Conservation (phyloP, 1,140 invertebrate genomes). For the Penaeus chinensis region DNA sequence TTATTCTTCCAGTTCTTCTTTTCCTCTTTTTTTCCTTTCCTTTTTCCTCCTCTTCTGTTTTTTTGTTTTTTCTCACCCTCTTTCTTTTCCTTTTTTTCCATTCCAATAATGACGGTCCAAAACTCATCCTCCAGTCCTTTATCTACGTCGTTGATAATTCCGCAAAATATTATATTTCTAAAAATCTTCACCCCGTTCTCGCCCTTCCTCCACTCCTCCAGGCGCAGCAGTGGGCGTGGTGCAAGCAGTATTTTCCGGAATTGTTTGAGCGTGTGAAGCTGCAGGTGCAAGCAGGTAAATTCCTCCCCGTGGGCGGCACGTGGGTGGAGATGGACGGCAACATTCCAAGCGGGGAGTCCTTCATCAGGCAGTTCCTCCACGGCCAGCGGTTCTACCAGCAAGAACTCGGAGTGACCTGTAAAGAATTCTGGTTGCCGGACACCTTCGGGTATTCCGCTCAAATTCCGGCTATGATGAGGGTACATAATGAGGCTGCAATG, state of each 20-base stretch:
- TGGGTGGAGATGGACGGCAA: slow-evolving; percentile 75
- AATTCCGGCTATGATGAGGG: slow-evolving; percentile 72
- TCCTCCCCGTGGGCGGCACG: slow-evolving; percentile 66
- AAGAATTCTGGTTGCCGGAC: slow-evolving; percentile 74
- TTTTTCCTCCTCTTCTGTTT: too few species aligned
- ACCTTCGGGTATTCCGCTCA: slow-evolving; percentile 75
- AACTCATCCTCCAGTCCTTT: too few species aligned
- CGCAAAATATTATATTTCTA: too few species aligned
- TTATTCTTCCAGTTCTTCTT: too few species aligned
- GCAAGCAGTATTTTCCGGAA: slow-evolving; percentile 71
- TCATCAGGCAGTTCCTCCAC: slow-evolving; percentile 73
- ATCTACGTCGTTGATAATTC: too few species aligned
- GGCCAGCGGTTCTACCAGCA: slow-evolving; percentile 72
- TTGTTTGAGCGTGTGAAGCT: slow-evolving; percentile 68
- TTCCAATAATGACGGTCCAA: too few species aligned
- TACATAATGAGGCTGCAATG: background rate
- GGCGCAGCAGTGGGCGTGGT: slow-evolving; percentile 74
- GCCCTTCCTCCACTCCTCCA: slow-evolving; percentile 53
- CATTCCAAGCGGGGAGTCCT: slow-evolving; percentile 73
- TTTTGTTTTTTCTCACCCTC: too few species aligned
- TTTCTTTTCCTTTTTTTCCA: too few species aligned
- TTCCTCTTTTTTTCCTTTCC: too few species aligned
- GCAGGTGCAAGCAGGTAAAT: slow-evolving; percentile 40
- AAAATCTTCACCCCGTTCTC: background rate
- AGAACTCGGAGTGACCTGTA: slow-evolving; percentile 70